Conservation (phyloP, 2,113 vertebrate genomes). For the Channa maculata region DNA sequence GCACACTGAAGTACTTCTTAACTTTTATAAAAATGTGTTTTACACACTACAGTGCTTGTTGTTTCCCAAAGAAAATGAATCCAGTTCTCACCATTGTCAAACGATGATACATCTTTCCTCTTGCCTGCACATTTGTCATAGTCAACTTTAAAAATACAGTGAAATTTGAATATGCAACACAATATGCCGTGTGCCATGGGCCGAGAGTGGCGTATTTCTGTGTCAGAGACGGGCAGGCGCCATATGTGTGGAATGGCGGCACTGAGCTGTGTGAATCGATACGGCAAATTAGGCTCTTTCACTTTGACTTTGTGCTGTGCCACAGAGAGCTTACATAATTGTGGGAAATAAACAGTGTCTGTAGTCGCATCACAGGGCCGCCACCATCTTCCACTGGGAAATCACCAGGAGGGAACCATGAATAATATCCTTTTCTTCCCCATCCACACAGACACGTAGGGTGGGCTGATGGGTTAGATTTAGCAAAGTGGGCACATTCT, state of each 20-base stretch:
- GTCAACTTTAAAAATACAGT: slow-evolving; percentile 68
- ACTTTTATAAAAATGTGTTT: slow-evolving; percentile 4
- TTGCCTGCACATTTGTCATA: slow-evolving; percentile 74
- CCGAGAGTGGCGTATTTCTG: slow-evolving; percentile 46
- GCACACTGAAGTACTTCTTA: neutral
- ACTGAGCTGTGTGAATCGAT: slow-evolving; percentile 61
- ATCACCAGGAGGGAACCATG: slow-evolving; percentile 74
- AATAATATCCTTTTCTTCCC: slow-evolving; percentile 70
- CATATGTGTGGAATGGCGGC: slow-evolving; percentile 51
- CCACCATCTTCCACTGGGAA: slow-evolving; percentile 75
- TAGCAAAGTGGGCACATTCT: slow-evolving; percentile 71
- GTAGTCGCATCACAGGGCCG: slow-evolving; percentile 73
- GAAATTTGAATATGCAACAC: slow-evolving; percentile 78
- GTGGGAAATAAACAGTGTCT: slow-evolving; percentile 73
- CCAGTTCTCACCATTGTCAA: slow-evolving; percentile 40
- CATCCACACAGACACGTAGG: slow-evolving; percentile 42
- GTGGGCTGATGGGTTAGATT: slow-evolving; percentile 74
- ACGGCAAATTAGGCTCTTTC: slow-evolving; percentile 73
- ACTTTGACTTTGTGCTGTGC: slow-evolving; percentile 70
- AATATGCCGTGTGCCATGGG: slow-evolving; percentile 51
- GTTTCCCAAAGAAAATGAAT: slow-evolving; percentile 14
- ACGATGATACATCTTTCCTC: slow-evolving; percentile 55
- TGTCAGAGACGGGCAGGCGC: slow-evolving; percentile 56
- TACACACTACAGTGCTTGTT: neutral
- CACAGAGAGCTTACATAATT: slow-evolving; percentile 73